phyloP scores from a whole-genome alignment of 2,797 vertebrate genomes.

The Neomorphus geoffroyi region DNA sequence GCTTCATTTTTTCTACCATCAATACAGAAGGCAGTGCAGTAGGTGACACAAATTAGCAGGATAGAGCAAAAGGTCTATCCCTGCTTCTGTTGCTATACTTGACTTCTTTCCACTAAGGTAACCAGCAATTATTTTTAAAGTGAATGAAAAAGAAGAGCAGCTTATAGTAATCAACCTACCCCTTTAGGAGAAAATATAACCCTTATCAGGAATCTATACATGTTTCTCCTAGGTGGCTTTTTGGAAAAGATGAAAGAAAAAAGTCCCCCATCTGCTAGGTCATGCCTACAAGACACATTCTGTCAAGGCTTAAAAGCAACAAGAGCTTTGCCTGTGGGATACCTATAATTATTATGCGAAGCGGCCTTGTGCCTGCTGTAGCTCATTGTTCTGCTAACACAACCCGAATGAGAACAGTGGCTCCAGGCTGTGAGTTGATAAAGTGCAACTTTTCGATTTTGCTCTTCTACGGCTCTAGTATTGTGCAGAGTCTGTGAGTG shows the following conservation, averaged over 20 bases:
- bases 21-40: constrained; percentile 78
- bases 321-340: constrained; percentile 84
- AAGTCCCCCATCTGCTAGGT: constrained; percentile 83
- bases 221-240: constrained; percentile 78
- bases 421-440: constrained; percentile 85
- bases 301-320: constrained; percentile 83
- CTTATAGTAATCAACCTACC: constrained; percentile 76
- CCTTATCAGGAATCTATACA: constrained; percentile 81
- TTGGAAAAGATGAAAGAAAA: constrained; percentile 79
- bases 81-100: constrained; percentile 73
- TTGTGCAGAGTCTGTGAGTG: constrained; percentile 77
- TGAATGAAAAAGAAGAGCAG: constrained; percentile 74
- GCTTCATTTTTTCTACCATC: constrained; percentile 82
- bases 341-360: constrained; percentile 83
- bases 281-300: constrained; percentile 84
- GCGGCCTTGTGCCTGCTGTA: constrained; percentile 76
- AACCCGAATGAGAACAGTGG: constrained; percentile 80
- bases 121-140: constrained; percentile 74
- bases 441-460: constrained; percentile 86
- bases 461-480: constrained; percentile 70
- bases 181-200: constrained; percentile 78
- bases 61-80: constrained; percentile 72
- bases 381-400: constrained; percentile 82
- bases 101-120: constrained; percentile 76
- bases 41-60: constrained; percentile 82